phyloP scores from a whole-genome alignment of 2,797 vertebrate genomes.

The Coregonus ussuriensis region DNA sequence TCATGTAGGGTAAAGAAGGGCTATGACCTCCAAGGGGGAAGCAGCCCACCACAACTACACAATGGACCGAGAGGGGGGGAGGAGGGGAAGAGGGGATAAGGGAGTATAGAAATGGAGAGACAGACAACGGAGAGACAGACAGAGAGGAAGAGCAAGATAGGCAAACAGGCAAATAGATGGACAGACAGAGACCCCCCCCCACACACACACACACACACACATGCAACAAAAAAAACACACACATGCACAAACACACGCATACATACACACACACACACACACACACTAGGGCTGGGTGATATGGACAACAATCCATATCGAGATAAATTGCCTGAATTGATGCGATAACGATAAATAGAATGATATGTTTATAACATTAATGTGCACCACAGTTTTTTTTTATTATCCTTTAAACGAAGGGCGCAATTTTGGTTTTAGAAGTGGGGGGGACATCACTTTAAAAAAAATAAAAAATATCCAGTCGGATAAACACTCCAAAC shows the following conservation, averaged over 20 bases:
- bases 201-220: background rate
- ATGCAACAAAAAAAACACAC: background rate
- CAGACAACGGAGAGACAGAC: constrained; percentile 38
- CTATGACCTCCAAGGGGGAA: constrained; percentile 42
- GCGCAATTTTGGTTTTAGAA: no score
- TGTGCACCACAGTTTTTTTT: no score
- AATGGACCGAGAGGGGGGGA: background rate
- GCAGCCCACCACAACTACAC: background rate
- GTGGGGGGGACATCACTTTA: no score
- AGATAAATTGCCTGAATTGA: no score
- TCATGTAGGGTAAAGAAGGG: constrained; percentile 63
- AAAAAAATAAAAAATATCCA: no score
- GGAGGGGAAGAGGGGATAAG: background rate
- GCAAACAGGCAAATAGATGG: constrained; percentile 31
- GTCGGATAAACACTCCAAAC: no score
- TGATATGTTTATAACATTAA: no score
- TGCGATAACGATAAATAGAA: no score
- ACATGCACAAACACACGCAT: background rate
- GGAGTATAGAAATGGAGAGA: constrained; percentile 17
- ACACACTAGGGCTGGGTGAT: no score
- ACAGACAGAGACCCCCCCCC: no score
- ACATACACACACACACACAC: background rate
- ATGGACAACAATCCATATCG: no score
- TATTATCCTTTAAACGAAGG: no score
- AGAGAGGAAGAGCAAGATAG: constrained; percentile 35